A percentile compares a stretch with the other conserved stretches of the same genome.
Conservation (phyloP, 2,888 invertebrate species). For the Trimorus sp. region DNA sequence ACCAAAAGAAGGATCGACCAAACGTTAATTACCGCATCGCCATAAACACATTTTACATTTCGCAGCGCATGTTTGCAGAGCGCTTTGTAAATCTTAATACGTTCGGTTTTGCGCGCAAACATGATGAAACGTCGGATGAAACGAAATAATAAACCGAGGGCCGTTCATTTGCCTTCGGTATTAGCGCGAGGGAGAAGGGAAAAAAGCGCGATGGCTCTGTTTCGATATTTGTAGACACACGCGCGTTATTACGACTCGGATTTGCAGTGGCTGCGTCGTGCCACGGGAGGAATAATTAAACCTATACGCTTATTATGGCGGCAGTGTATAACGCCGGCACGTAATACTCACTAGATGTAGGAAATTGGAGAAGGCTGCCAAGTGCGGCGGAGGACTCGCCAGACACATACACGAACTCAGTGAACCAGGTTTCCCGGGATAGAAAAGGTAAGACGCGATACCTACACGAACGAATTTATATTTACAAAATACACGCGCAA, state of each 20-base stretch:
- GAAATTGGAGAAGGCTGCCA: constrained; percentile 52
- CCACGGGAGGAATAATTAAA: constrained; percentile 58
- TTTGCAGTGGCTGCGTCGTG: constrained; percentile 53
- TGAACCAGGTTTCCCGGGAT: no score
- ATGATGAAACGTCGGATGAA: constrained; percentile 23
- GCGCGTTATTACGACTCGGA: constrained; percentile 46
- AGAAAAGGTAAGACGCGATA: no score
- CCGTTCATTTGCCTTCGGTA: constrained; percentile 14
- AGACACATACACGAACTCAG: background rate
- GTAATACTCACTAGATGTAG: constrained; percentile 58
- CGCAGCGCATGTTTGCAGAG: no score
- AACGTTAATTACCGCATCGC: no score
- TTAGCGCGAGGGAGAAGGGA: background rate
- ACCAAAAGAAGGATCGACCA: no score
- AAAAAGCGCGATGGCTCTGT: constrained; percentile 17
- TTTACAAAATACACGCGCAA: no score
- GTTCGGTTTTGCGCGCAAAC: constrained; percentile 10
- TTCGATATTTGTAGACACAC: constrained; percentile 33
- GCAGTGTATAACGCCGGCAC: constrained; percentile 53
- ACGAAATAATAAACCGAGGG: constrained; percentile 24
- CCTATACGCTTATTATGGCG: constrained; percentile 61
- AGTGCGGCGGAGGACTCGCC: constrained; percentile 24
- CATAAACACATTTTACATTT: no score
- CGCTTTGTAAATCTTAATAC: constrained; percentile 10
- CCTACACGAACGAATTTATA: no score